These are phyloP conservation scores for Beris chalybata DNA, from an alignment of 2,888 invertebrate genomes.

Conservation along the genomic window DNA sequence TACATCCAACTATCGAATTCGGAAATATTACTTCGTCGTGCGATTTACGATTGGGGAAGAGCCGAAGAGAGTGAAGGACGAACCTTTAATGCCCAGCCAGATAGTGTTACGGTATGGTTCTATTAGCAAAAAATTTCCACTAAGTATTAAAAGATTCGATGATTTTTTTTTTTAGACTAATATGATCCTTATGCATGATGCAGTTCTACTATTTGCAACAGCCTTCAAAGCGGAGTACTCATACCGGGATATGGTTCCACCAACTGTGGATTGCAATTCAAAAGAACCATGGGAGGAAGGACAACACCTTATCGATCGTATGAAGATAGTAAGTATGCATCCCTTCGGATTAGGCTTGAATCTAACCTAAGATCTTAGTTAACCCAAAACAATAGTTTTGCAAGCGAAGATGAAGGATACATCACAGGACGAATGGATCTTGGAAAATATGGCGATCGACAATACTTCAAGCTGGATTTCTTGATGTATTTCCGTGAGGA, in stretches of 20 bases:
- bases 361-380: neutral
- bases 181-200: slow-evolving; percentile 66
- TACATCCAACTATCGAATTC: slow-evolving; percentile 58
- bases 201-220: slow-evolving; percentile 63
- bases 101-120: slow-evolving; percentile 21
- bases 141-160: too few relatives aligned
- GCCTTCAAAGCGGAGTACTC: slow-evolving; percentile 54
- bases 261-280: slow-evolving; percentile 44
- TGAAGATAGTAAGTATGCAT: slow-evolving; percentile 51
- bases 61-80: slow-evolving; percentile 34
- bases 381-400: slow-evolving; percentile 19
- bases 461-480: slow-evolving; percentile 61
- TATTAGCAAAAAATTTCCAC: too few relatives aligned
- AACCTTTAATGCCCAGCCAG: slow-evolving; percentile 1
- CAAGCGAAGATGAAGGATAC: slow-evolving; percentile 16
- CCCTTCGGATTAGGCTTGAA: too few relatives aligned
- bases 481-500: slow-evolving; percentile 58
- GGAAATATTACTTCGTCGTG: slow-evolving; percentile 59
- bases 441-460: slow-evolving; percentile 65
- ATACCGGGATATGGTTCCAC: slow-evolving; percentile 31
- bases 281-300: slow-evolving; percentile 59
- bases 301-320: slow-evolving; percentile 63
- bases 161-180: slow-evolving; percentile 57
- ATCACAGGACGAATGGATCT: slow-evolving; percentile 50
- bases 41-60: slow-evolving; percentile 59